Evolutionary conservation across 2,888 invertebrate species (phyloP), one percentile per base, ranked within the genome.

Genomic region (Diarsia rubi): DNA sequence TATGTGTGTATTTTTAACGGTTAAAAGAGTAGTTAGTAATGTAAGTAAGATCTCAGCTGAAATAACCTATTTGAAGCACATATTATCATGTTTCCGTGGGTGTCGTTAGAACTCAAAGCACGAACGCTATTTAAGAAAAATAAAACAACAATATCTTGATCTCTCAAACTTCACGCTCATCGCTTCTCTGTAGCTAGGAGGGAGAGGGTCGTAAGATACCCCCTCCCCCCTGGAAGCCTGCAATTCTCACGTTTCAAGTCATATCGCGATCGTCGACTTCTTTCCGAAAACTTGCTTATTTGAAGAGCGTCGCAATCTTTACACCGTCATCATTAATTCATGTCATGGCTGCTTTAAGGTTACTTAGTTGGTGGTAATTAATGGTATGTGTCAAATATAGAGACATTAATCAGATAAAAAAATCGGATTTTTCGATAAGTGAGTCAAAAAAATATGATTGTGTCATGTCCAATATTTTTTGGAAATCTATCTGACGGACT

Each of bases 231-330:
- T 44, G 19, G 16, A 59, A 67, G 24, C 63, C 27, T 72, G 84
- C 69, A 84, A 72, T 73, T 70, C 72, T 81, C 81, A 84, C 72
- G 84, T 84, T 42, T 73, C 76, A 69, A 84, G 81, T 81, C 69
- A 84, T 81, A 84, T 76, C 81, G 47, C 84, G 84, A 80, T 63
- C 81, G 27, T 42, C 76, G 63, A 69, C 72, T 81, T 76, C 57
- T 67, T 64, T 74, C 42, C 37, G 19, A 76, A 82, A 84, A 67
- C 81, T 84, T 67, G 31, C 45, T 84, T 76, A 71, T 63, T 75
- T 76, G 67, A 69, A 76, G 69, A 54, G 64, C 62, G 44, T 21
- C 47, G 66, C 31, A 62, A 67, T 68, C 54, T 83, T 24, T 67
- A 27, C 37, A 4, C 1, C n/a, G 24, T 70, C 47, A 69, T 73